Percentiles rank a stretch among this genome's conserved stretches.
phyloP scores from a whole-genome alignment of 2,113 vertebrate species.

The Ciconia maguari region DNA sequence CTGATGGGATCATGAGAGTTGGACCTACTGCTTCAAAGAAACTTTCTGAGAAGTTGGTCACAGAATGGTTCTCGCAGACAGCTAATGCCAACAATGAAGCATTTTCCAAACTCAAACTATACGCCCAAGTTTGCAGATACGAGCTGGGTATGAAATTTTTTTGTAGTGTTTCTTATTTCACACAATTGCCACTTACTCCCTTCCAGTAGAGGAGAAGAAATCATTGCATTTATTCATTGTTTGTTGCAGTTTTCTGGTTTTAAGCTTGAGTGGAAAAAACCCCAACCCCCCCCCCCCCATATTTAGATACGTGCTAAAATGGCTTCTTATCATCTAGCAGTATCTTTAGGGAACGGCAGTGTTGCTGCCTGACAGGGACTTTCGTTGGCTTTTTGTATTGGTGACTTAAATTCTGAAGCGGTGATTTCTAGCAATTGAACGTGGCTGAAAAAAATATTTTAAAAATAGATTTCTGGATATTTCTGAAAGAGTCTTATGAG shows the following conservation, averaged over 20 bases:
- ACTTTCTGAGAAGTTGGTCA: slow-evolving; percentile 89
- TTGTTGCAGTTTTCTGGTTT: not conserved
- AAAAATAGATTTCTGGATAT: not conserved
- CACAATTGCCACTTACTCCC: not conserved
- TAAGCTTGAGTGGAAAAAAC: not conserved
- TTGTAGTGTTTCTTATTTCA: not conserved
- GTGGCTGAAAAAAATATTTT: not conserved
- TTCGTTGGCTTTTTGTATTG: not conserved
- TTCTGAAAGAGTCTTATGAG: not conserved
- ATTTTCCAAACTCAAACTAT: slow-evolving; percentile 94
- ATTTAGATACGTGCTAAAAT: not conserved
- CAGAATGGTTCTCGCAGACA: slow-evolving; percentile 94
- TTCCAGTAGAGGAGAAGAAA: not conserved
- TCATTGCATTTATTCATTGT: not conserved
- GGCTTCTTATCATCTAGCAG: not conserved
- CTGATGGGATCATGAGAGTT: slow-evolving; percentile 93
- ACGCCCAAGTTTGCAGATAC: slow-evolving; percentile 97
- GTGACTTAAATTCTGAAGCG: not conserved
- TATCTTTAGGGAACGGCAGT: not conserved
- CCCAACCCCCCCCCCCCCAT: no score
- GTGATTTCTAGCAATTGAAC: not conserved
- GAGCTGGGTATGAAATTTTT: slow-evolving; percentile 82
- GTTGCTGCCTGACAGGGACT: not conserved
- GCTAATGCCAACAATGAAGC: slow-evolving; percentile 87
- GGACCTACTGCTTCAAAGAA: slow-evolving; percentile 88